Conservation (phyloP, 2,888 invertebrate genomes). For the Philopedon plagiatum region DNA sequence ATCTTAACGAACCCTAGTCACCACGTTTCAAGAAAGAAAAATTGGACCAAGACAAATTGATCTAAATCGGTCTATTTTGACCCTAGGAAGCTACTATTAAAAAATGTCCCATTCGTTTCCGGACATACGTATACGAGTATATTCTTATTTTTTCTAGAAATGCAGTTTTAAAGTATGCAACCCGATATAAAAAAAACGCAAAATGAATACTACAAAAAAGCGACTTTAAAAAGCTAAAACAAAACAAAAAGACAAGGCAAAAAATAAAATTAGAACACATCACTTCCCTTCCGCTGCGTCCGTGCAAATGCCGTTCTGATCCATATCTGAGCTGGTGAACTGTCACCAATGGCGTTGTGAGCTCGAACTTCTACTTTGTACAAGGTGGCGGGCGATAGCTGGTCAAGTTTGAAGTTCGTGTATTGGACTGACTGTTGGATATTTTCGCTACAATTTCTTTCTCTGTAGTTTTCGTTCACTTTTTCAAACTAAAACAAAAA, state of each 20-base stretch:
- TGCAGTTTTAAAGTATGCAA: conserved; percentile 29
- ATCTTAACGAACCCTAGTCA: too few species aligned
- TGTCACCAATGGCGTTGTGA: conserved; percentile 88
- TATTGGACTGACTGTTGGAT: conserved; percentile 76
- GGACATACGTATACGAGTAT: too few species aligned
- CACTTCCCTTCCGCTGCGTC: conserved; percentile 35
- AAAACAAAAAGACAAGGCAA: conserved; percentile 47
- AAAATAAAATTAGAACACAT: conserved; percentile 30
- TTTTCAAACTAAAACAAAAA: conserved; percentile 74
- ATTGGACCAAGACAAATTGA: too few species aligned
- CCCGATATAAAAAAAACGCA: conserved; percentile 38
- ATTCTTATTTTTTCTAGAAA: too few species aligned
- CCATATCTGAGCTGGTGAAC: conserved; percentile 82
- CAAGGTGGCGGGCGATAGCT: conserved; percentile 82
- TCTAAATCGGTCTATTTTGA: too few species aligned
- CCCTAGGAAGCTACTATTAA: too few species aligned
- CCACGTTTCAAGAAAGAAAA: too few species aligned
- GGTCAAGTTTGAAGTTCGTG: conserved; percentile 77
- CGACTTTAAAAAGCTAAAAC: conserved; percentile 22
- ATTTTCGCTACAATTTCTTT: conserved; percentile 72
- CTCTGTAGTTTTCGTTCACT: conserved; percentile 78
- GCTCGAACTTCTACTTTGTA: conserved; percentile 90
- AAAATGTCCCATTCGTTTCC: too few species aligned
- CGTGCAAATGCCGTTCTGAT: conserved; percentile 89
- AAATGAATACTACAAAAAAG: conserved; percentile 48